A percentile compares a stretch with the other conserved stretches of the same genome.
Conservation (phyloP, 2,888 invertebrate species). For the Dichetophora obliterata region DNA sequence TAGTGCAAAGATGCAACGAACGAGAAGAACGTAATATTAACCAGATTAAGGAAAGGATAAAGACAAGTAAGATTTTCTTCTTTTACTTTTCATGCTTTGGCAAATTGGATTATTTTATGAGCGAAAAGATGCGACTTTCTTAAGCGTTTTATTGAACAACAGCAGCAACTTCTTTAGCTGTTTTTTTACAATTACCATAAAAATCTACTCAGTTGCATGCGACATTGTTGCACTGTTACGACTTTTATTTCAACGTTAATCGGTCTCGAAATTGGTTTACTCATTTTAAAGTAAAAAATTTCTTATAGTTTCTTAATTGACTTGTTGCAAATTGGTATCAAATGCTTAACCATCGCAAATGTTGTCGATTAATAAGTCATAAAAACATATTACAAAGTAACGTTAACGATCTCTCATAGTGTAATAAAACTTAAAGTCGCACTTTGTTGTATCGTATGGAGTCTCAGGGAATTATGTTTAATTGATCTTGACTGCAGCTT, state of each 20-base stretch:
- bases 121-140: not conserved
- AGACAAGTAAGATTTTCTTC: no score
- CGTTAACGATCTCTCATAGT: slow-evolving; percentile 40
- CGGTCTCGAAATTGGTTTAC: not conserved
- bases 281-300: not conserved
- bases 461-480: not conserved
- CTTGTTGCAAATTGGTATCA: slow-evolving; percentile 49
- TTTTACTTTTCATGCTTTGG: no score
- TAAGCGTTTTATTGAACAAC: no score
- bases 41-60: no score
- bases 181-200: not conserved
- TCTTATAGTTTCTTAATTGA: slow-evolving; percentile 15
- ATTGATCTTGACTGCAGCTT: slow-evolving; percentile 33
- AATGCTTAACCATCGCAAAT: slow-evolving; percentile 46
- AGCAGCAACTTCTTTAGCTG: not conserved
- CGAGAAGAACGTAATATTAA: not conserved
- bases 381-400: slow-evolving; percentile 29
- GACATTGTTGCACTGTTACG: slow-evolving; percentile 29
- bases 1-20: slow-evolving; percentile 1
- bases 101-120: not conserved
- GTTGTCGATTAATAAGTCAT: slow-evolving; percentile 34
- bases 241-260: not conserved
- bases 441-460: not conserved
- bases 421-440: slow-evolving; percentile 33
- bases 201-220: not conserved